Evolutionary conservation across 1,140 invertebrate species (phyloP), one percentile per base, ranked within the genome.

Genomic region (Kradibia gibbosae): DNA sequence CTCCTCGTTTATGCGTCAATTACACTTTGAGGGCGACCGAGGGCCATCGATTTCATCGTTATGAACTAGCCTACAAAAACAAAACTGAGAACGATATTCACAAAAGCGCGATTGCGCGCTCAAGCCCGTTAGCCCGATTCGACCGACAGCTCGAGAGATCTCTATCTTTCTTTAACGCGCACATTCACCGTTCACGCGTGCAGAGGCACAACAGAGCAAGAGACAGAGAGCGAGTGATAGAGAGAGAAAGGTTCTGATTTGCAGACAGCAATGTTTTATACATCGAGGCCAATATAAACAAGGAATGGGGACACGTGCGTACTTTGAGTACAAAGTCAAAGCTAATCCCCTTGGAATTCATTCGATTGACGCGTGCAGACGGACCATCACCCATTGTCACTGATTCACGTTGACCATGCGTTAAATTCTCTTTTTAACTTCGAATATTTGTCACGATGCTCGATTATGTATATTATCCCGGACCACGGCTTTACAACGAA

Each of bases 1-100:
- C 55, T 57, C 50, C 28, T 65, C n/a, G 28, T 65, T 36, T 78
- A 45, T 79, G n/a, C 55, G 45, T 80, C 42, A 80, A 72, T 73
- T 73, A 73, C 42, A 20, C 57, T 1, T 36, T 13, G 34, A n/a
- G n/a, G 13, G 5, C 34, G 50, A 75, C 70, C 72, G 39, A 55
- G 42, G 36, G 11, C 1, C 31, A 3, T 34, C 60, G 60, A 81
- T 75, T 55, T 81, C 72, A 75, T 81, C 57, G 20, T 75, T 75
- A 80, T 65, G 78, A 80, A 55, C 20, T 45, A 5, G 15, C 55
- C 53, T 36, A 53, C 15, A 28, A 39, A 74, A 73, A 80, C 50
- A 39, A 74, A 65, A 75, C 72, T 20, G 22, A 8, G 57, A 75
- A 74, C 57, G 11, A 15, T 22, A 15, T 48, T 39, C 65, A 28